A percentile compares a stretch with the other conserved stretches of the same genome.
phyloP scores from a whole-genome alignment of 1,140 invertebrate genomes.

The Carposina sasakii region DNA sequence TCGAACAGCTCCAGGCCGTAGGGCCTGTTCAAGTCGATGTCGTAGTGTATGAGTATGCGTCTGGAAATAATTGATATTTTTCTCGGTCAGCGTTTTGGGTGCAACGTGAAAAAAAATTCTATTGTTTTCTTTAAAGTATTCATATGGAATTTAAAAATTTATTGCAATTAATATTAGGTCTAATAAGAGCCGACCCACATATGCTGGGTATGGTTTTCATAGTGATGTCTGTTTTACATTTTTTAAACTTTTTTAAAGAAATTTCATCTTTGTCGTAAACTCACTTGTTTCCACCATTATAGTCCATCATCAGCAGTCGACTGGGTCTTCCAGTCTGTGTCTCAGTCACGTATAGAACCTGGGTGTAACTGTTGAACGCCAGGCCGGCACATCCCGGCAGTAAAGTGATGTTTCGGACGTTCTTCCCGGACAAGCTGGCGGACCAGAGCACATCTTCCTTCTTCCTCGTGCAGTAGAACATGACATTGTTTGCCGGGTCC shows the following conservation, averaged over 20 bases:
- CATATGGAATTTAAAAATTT: too few species aligned
- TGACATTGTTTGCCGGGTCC: constrained; percentile 65
- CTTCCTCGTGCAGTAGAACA: constrained; percentile 73
- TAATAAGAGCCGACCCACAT: too few species aligned
- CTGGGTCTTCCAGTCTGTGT: constrained; percentile 65
- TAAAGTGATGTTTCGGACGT: constrained; percentile 20
- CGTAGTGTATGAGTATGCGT: constrained; percentile 60
- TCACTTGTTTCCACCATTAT: constrained; percentile 74
- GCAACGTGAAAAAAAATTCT: too few species aligned
- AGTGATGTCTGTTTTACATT: too few species aligned
- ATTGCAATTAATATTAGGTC: too few species aligned
- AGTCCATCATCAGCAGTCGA: constrained; percentile 76
- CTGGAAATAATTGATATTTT: too few species aligned
- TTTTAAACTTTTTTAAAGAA: too few species aligned
- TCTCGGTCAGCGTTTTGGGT: too few species aligned
- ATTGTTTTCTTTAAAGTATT: too few species aligned
- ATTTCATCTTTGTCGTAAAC: too few species aligned
- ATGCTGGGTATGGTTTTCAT: too few species aligned
- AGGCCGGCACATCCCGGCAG: constrained; percentile 75
- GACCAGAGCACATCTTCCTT: constrained; percentile 31
- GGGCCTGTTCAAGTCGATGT: constrained; percentile 59
- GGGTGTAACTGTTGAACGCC: constrained; percentile 77
- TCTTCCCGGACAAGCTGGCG: constrained; percentile 26
- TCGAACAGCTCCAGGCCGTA: constrained; percentile 74
- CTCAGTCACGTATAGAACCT: constrained; percentile 81